These are phyloP conservation scores for Phrixothrix hirtus DNA, from an alignment of 2,888 invertebrate species.

Conservation along the genomic window DNA sequence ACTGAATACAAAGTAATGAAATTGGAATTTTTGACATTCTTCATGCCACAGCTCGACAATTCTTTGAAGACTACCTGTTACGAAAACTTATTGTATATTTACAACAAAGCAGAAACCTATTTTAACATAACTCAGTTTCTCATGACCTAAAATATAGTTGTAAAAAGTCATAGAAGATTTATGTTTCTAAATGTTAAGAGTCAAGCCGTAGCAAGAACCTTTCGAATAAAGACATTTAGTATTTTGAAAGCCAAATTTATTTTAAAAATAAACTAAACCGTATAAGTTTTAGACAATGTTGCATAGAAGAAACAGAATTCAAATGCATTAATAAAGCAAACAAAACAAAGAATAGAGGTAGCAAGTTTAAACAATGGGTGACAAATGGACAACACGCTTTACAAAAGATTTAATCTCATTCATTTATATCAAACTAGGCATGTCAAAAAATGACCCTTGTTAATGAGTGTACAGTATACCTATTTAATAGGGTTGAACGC, in stretches of 20 bases:
- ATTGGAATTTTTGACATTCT: not conserved
- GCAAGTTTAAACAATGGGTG: conserved; percentile 50
- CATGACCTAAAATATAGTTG: too few relatives aligned
- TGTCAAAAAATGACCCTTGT: conserved; percentile 51
- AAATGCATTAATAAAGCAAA: not conserved
- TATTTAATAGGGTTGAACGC: conserved; percentile 41
- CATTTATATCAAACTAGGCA: conserved; percentile 46
- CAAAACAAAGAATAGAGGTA: not conserved
- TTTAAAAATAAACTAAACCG: too few relatives aligned
- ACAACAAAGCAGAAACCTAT: not conserved
- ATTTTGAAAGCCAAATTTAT: not conserved
- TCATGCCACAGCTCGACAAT: too few relatives aligned
- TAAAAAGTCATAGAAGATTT: not conserved
- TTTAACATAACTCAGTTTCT: not conserved
- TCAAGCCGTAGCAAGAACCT: not conserved
- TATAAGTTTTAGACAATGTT: too few relatives aligned
- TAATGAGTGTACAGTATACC: conserved; percentile 50
- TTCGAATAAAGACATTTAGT: not conserved
- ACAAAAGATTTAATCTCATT: conserved; percentile 40
- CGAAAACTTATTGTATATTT: not conserved
- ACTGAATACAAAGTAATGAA: not conserved
- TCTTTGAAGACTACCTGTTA: not conserved
- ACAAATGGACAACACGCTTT: conserved; percentile 53
- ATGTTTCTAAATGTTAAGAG: too few relatives aligned
- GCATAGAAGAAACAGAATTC: too few relatives aligned